Percentiles rank a stretch among this genome's conserved stretches.
phyloP scores from a whole-genome alignment of 2,797 vertebrate genomes.

The Anas georgica region DNA sequence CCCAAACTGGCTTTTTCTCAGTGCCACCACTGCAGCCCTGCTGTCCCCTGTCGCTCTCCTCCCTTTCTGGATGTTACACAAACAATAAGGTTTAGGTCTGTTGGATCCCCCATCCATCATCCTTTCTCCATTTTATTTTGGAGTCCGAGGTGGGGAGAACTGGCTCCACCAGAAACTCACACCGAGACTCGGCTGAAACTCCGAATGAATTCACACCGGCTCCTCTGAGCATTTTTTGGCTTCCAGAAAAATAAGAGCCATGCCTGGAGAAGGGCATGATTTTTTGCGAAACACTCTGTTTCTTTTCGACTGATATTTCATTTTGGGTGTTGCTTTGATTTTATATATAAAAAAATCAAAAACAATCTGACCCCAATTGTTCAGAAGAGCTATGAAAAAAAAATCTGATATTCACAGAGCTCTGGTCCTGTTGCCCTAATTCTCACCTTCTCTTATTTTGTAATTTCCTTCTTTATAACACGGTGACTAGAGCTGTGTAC shows the following conservation, averaged over 20 bases:
- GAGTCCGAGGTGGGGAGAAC: background rate
- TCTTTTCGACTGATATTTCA: background rate
- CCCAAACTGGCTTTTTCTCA: background rate
- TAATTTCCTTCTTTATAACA: slow-evolving; percentile 59
- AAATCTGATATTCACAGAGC: slow-evolving; percentile 37
- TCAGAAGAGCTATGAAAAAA: background rate
- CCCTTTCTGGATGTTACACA: background rate
- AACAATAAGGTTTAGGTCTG: background rate
- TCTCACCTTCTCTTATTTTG: slow-evolving; percentile 68
- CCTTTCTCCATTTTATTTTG: background rate
- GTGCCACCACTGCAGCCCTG: background rate
- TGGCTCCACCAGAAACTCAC: background rate
- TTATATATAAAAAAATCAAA: slow-evolving; percentile 50
- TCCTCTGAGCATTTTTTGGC: background rate
- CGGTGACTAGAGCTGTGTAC: slow-evolving; percentile 35
- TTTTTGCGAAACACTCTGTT: background rate
- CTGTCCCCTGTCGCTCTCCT: background rate
- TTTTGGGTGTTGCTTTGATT: slow-evolving; percentile 42
- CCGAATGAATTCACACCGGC: background rate
- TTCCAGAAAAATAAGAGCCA: background rate
- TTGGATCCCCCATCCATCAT: background rate
- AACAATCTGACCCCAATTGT: slow-evolving; percentile 63
- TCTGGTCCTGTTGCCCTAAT: slow-evolving; percentile 61
- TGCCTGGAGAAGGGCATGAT: background rate
- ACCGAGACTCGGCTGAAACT: background rate